Conservation (phyloP, 2,113 vertebrate genomes). For the Mandrillus leucophaeus region DNA sequence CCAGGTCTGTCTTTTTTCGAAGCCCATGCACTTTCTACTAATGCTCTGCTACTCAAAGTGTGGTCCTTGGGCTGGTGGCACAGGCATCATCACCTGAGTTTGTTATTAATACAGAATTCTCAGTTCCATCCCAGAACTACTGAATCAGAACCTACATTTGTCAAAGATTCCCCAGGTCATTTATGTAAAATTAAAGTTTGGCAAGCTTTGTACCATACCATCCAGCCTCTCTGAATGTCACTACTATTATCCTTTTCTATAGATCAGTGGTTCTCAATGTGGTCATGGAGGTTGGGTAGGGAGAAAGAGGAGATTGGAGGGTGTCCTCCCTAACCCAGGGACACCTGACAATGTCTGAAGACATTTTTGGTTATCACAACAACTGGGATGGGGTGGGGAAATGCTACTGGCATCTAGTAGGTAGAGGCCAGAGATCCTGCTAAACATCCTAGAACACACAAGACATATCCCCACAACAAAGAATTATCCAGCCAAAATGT, state of each 20-base stretch:
- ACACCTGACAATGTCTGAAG: background rate
- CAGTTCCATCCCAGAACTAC: background rate
- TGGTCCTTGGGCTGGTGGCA: background rate
- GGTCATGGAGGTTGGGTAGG: background rate
- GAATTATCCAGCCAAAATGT: background rate
- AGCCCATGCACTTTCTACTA: background rate
- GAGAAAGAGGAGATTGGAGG: no score
- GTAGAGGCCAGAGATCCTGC: background rate
- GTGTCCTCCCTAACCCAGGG: background rate
- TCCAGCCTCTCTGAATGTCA: background rate
- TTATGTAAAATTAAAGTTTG: background rate
- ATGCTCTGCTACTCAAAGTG: background rate
- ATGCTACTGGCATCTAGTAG: background rate
- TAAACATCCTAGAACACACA: background rate
- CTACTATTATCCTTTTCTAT: background rate
- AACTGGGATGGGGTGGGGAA: background rate
- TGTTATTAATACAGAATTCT: background rate
- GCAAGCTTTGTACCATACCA: background rate
- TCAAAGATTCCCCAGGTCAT: background rate
- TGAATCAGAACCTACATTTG: background rate
- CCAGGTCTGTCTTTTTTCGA: background rate
- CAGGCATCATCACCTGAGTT: background rate
- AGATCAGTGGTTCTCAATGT: background rate
- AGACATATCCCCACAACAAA: background rate
- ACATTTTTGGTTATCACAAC: background rate